These are phyloP conservation scores for Isichthys henryi DNA, from an alignment of 2,113 vertebrate genomes.

Conservation along the genomic window DNA sequence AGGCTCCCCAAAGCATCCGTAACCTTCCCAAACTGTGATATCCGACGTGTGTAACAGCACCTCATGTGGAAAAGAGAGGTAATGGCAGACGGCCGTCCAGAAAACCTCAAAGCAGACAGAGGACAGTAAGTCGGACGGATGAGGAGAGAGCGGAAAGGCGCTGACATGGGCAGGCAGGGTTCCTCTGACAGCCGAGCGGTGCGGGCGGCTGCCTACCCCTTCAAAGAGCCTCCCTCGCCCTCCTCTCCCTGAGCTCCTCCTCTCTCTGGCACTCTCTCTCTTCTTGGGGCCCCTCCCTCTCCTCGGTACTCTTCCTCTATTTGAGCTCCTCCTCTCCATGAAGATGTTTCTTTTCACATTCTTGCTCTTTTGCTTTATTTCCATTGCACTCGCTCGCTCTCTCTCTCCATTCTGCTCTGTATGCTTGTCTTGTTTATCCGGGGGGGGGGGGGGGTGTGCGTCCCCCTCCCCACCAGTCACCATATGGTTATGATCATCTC, in stretches of 20 bases:
- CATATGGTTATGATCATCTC: constrained; percentile 67
- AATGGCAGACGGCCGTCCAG: neutral
- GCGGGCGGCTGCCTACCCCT: neutral
- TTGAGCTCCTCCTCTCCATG: neutral
- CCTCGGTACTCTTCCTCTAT: neutral
- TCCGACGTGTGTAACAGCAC: neutral
- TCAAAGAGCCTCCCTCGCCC: neutral
- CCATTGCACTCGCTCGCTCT: neutral
- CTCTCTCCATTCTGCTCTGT: constrained; percentile 28
- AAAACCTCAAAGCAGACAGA: constrained; percentile 41
- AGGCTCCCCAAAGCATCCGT: neutral
- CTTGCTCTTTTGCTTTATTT: neutral
- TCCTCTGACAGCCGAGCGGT: neutral
- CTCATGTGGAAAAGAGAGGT: neutral
- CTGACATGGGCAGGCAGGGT: neutral
- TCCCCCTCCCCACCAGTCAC: constrained; percentile 48
- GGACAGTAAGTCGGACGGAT: constrained; percentile 60
- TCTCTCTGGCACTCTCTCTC: constrained; percentile 8
- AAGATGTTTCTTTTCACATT: neutral
- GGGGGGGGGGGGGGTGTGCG: constrained; percentile 30
- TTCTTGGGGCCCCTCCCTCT: neutral
- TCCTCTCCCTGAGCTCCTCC: neutral
- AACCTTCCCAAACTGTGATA: neutral
- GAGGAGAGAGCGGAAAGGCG: neutral
- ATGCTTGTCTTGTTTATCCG: constrained; percentile 23